Percentiles rank a stretch among this genome's conserved stretches.
Conservation (phyloP, 2,888 invertebrate genomes). For the Harmothoe impar region DNA sequence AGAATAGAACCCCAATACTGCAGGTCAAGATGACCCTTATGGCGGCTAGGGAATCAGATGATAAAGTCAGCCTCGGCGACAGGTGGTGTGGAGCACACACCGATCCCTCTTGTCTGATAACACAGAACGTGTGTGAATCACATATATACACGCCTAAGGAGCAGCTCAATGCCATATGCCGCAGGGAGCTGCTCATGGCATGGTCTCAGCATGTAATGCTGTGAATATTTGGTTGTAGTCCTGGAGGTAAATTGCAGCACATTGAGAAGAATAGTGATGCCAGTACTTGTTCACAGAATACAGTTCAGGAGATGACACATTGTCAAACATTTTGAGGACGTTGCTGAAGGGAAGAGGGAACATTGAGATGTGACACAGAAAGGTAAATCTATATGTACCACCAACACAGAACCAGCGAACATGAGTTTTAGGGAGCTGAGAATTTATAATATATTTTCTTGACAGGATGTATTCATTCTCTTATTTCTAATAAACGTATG, state of each 20-base stretch:
- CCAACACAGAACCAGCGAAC: constrained; percentile 35
- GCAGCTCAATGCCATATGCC: neutral
- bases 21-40: constrained; percentile 32
- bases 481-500: no score
- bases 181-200: no score
- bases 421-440: neutral
- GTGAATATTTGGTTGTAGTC: no score
- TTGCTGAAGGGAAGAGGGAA: neutral
- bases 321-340: no score
- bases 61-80: constrained; percentile 16
- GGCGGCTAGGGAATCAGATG: constrained; percentile 33
- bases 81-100: neutral
- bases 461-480: no score
- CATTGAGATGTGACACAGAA: neutral
- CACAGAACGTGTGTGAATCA: constrained; percentile 34
- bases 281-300: no score
- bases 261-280: no score
- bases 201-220: no score
- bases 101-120: neutral
- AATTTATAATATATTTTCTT: neutral
- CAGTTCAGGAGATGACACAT: no score
- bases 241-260: no score
- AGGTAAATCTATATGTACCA: constrained; percentile 23
- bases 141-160: neutral
- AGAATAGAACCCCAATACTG: neutral